phyloP scores from a whole-genome alignment of 2,113 vertebrate genomes.

The Grammomys dolichurus region DNA sequence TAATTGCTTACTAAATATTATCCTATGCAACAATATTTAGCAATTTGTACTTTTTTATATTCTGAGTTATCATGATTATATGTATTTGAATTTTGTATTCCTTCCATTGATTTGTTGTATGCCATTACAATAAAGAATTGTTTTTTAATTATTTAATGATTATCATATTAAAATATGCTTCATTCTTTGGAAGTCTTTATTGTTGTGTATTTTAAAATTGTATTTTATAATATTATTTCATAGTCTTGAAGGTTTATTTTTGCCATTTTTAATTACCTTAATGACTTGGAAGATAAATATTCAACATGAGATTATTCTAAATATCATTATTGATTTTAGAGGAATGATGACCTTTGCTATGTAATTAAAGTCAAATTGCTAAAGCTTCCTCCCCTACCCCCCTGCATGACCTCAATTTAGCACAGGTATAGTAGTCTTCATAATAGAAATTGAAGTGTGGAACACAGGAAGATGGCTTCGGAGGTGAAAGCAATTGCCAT shows the following conservation, averaged over 20 bases:
- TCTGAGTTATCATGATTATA: background rate
- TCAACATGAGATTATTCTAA: background rate
- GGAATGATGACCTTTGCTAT: background rate
- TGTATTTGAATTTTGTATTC: background rate
- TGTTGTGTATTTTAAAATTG: background rate
- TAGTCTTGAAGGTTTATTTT: constrained; percentile 23
- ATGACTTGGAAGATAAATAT: background rate
- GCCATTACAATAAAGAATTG: background rate
- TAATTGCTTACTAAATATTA: background rate
- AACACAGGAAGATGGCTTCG: background rate
- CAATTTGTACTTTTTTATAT: background rate
- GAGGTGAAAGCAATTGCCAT: background rate
- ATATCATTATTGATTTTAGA: background rate
- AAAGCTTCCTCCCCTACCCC: background rate
- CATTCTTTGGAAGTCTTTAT: background rate
- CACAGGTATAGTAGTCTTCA: background rate
- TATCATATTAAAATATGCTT: background rate
- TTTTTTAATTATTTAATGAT: constrained; percentile 6
- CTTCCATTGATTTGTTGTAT: constrained; percentile 12
- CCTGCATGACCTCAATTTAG: background rate
- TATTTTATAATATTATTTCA: background rate
- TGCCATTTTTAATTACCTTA: constrained; percentile 39
- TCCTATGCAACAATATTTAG: background rate
- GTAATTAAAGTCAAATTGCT: background rate
- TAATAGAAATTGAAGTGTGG: background rate